phyloP scores from a whole-genome alignment of 1,140 invertebrate species.

The Bombus soroeensis region DNA sequence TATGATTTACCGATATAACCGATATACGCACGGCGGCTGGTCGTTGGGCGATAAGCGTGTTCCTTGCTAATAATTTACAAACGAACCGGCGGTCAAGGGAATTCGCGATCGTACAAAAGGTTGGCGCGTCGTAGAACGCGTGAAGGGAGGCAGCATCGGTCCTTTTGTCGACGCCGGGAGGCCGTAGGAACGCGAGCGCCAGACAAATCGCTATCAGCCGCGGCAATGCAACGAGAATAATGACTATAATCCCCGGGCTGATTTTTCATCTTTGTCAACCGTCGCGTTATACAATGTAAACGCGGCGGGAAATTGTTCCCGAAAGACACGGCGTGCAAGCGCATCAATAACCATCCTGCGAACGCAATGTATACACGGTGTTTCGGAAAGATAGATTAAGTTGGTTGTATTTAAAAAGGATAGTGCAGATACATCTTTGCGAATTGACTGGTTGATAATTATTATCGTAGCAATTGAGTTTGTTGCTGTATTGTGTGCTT shows the following conservation, averaged over 20 bases:
- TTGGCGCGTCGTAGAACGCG: neutral
- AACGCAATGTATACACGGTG: neutral
- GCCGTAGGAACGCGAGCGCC: conserved; percentile 57
- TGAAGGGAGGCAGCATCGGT: neutral
- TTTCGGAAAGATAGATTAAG: neutral
- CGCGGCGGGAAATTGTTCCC: conserved; percentile 13
- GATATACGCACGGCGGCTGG: neutral
- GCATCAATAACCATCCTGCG: conserved; percentile 24
- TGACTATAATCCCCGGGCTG: conserved; percentile 40
- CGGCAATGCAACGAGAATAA: conserved; percentile 49
- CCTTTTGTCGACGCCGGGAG: conserved; percentile 35
- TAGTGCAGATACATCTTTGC: no score
- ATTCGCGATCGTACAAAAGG: neutral
- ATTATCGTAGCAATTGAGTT: no score
- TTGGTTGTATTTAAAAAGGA: no score
- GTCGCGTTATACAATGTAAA: conserved; percentile 13
- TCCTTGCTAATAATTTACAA: conserved; percentile 25
- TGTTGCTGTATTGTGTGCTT: no score
- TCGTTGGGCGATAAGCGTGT: neutral
- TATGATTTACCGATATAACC: conserved; percentile 37
- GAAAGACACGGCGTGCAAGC: neutral
- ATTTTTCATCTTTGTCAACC: conserved; percentile 31
- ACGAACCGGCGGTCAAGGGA: neutral
- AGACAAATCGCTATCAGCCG: conserved; percentile 58
- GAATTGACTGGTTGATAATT: no score